phyloP scores from a whole-genome alignment of 2,797 vertebrate genomes.

The Argyrosomus regius region DNA sequence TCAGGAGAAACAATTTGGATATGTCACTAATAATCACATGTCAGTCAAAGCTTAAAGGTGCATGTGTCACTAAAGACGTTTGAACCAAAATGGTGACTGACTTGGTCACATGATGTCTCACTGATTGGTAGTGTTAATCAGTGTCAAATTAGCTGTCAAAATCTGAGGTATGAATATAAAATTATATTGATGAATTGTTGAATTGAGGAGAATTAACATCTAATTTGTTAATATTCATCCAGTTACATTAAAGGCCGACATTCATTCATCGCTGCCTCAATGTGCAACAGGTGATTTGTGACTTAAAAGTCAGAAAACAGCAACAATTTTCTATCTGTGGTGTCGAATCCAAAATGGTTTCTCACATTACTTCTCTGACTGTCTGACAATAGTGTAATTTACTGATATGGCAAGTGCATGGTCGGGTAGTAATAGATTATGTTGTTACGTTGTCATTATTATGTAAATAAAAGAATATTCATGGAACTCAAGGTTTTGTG shows the following conservation, averaged over 20 bases:
- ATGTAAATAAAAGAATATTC: too few relatives aligned
- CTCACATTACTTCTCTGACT: background rate
- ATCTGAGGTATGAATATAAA: background rate
- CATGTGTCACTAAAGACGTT: conserved; percentile 18
- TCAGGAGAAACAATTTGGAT: conserved; percentile 46
- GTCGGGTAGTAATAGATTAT: too few relatives aligned
- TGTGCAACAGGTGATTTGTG: background rate
- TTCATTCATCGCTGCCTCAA: background rate
- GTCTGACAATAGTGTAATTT: background rate
- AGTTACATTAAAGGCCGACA: background rate
- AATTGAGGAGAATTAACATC: background rate
- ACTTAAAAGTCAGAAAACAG: background rate
- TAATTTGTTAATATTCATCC: background rate
- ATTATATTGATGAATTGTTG: background rate
- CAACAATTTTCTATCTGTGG: background rate
- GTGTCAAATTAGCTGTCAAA: background rate
- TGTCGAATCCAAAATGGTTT: background rate
- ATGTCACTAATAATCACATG: conserved; percentile 38
- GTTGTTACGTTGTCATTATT: too few relatives aligned
- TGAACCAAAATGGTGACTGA: background rate
- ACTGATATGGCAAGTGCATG: too few relatives aligned
- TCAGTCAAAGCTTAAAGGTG: conserved; percentile 44
- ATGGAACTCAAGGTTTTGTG: too few relatives aligned
- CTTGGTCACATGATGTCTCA: background rate
- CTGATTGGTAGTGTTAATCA: background rate